Percentiles rank a stretch among this genome's conserved stretches.
phyloP scores from a whole-genome alignment of 2,888 invertebrate genomes.

The Calameuta filiformis region DNA sequence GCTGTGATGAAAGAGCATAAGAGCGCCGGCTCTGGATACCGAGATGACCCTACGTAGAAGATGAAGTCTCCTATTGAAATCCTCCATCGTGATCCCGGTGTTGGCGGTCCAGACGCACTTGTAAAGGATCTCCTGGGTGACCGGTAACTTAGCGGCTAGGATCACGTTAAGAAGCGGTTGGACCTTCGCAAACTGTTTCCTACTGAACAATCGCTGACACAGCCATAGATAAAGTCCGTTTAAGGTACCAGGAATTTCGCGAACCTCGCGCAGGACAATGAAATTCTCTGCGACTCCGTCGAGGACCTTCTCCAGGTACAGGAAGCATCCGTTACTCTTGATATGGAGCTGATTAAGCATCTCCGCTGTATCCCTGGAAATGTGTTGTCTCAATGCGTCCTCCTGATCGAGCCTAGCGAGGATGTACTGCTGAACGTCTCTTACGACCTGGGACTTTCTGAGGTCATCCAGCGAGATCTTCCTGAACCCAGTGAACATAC shows the following conservation, averaged over 20 bases:
- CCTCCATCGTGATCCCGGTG: slow-evolving; percentile 80
- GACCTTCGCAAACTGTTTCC: slow-evolving; percentile 86
- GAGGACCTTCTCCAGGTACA: slow-evolving; percentile 87
- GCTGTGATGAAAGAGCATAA: slow-evolving; percentile 90
- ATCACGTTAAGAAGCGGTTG: slow-evolving; percentile 88
- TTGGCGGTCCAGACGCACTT: slow-evolving; percentile 85
- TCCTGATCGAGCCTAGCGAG: slow-evolving; percentile 90
- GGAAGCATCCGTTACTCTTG: slow-evolving; percentile 93
- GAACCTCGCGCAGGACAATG: slow-evolving; percentile 89
- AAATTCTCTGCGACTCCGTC: slow-evolving; percentile 95
- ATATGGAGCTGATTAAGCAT: slow-evolving; percentile 95
- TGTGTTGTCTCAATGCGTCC: slow-evolving; percentile 86
- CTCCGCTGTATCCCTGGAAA: slow-evolving; percentile 92
- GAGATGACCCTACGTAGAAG: slow-evolving; percentile 77
- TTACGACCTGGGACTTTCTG: slow-evolving; percentile 87
- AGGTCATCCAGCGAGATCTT: slow-evolving; percentile 94
- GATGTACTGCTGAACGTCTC: slow-evolving; percentile 96
- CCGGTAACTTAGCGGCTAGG: slow-evolving; percentile 86
- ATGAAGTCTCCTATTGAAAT: slow-evolving; percentile 83
- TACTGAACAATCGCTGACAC: slow-evolving; percentile 91
- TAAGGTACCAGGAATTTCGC: slow-evolving; percentile 94
- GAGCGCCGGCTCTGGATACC: slow-evolving; percentile 71
- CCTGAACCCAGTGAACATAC: slow-evolving; percentile 88
- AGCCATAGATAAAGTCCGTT: slow-evolving; percentile 96
- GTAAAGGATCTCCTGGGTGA: slow-evolving; percentile 84